Evolutionary conservation across 92 coral and sea anemone genomes (phyloP).

Genomic region (Hydrozoanthus gracilis): DNA sequence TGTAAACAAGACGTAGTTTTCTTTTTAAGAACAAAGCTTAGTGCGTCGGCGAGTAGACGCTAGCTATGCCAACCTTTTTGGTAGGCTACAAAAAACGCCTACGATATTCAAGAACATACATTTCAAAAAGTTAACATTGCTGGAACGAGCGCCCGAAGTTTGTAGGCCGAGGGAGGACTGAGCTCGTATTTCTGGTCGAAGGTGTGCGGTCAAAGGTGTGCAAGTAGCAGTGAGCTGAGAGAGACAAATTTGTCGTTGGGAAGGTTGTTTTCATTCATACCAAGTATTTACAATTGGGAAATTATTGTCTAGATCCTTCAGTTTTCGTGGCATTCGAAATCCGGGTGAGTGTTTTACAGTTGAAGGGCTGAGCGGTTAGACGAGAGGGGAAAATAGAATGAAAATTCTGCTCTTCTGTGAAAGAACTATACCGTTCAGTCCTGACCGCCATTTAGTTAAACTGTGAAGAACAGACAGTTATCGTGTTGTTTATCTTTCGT

Average conservation of each 20-base stretch:
- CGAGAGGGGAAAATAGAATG: not conserved
- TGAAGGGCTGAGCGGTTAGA: not conserved
- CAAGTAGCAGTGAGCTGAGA: not conserved
- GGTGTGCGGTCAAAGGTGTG: slow-evolving; percentile 38
- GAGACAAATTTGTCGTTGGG: not conserved
- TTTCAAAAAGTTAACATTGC: no score
- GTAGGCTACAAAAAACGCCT: no score
- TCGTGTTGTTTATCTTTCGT: no score
- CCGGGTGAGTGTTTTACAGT: slow-evolving; percentile 17
- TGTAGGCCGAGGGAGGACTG: slow-evolving; percentile 11
- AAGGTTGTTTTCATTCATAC: not conserved
- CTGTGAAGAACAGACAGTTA: no score
- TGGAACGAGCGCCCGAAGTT: no score
- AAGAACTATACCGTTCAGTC: not conserved
- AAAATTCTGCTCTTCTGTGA: not conserved
- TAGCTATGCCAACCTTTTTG: no score
- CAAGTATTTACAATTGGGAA: not conserved
- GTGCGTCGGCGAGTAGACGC: no score
- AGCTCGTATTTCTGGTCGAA: slow-evolving; percentile 9
- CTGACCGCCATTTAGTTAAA: no score
- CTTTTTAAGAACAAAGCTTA: no score
- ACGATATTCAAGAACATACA: no score
- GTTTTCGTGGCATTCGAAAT: not conserved
- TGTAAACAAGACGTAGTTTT: no score
- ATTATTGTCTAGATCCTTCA: slow-evolving; percentile 2